Percentiles rank a stretch among this genome's conserved stretches.
These are phyloP conservation scores for Paraescarpia echinospica DNA, from an alignment of 1,140 invertebrate species.

Conservation along the genomic window DNA sequence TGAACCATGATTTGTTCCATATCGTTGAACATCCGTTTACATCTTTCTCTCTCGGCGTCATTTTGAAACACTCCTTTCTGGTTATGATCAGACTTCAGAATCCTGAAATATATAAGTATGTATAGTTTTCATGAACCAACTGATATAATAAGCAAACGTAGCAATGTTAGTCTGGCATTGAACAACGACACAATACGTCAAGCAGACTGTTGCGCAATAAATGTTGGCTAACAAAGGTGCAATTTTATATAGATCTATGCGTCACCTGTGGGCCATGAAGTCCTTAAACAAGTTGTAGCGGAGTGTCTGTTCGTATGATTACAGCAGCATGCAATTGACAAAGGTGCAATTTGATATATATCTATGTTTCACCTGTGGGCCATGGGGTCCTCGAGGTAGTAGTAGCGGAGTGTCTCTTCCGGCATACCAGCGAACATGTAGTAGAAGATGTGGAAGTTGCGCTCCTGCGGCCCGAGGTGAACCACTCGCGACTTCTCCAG, in stretches of 20 bases:
- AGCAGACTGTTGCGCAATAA: too few relatives aligned
- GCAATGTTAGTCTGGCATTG: too few relatives aligned
- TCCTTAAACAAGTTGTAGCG: too few relatives aligned
- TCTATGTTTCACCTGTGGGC: constrained; percentile 48
- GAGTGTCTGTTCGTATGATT: too few relatives aligned
- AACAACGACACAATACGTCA: too few relatives aligned
- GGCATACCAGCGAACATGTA: constrained; percentile 52
- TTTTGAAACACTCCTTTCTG: neutral
- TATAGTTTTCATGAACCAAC: neutral
- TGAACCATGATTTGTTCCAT: neutral
- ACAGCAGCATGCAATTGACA: too few relatives aligned
- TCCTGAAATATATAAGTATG: neutral
- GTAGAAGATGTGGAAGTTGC: constrained; percentile 59
- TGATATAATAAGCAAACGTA: too few relatives aligned
- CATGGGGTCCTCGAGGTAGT: constrained; percentile 36
- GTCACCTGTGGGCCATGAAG: too few relatives aligned
- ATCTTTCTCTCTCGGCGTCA: neutral
- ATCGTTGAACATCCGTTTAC: neutral
- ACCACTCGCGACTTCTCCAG: constrained; percentile 82
- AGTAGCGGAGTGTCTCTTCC: constrained; percentile 37
- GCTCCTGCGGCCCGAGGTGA: constrained; percentile 72
- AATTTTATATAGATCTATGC: too few relatives aligned
- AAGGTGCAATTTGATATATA: too few relatives aligned
- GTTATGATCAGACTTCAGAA: neutral
- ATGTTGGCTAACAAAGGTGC: too few relatives aligned